Evolutionary conservation across 2,888 invertebrate species (phyloP).

Genomic region (Lapara coniferarum): DNA sequence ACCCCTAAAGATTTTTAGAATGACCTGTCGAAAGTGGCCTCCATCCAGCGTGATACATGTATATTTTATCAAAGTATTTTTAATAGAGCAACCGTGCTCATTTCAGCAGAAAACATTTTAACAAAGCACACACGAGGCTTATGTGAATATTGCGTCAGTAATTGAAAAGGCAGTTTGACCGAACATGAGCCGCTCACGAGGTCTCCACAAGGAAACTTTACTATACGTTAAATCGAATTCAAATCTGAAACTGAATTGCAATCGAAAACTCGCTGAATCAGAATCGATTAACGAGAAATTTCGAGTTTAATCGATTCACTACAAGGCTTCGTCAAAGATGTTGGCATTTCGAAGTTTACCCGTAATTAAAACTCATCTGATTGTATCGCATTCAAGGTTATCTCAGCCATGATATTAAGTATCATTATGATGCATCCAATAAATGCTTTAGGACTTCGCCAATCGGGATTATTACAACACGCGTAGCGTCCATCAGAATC

Average conservation of each 20-base stretch:
- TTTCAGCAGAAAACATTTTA: constrained; percentile 1
- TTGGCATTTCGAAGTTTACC: constrained; percentile 44
- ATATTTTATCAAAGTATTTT: background rate
- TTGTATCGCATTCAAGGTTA: constrained; percentile 48
- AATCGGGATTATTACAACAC: no score
- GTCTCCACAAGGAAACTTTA: constrained; percentile 28
- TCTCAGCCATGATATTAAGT: background rate
- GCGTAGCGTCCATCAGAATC: no score
- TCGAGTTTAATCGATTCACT: constrained; percentile 53
- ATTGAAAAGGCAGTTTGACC: constrained; percentile 39
- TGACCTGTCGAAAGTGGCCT: no score
- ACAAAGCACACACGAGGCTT: background rate
- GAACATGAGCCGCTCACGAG: constrained; percentile 34
- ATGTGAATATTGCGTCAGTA: constrained; percentile 34
- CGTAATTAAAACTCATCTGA: constrained; percentile 53
- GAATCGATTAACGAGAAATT: constrained; percentile 69
- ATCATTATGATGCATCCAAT: background rate
- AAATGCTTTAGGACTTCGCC: no score
- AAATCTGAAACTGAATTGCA: constrained; percentile 59
- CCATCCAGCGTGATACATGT: background rate
- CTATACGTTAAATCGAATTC: constrained; percentile 45
- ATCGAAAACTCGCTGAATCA: constrained; percentile 63
- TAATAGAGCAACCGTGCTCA: background rate
- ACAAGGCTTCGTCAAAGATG: constrained; percentile 38
- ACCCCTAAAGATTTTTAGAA: no score